Percentiles rank a stretch among this genome's conserved stretches.
Evolutionary conservation across 2,113 vertebrate species (phyloP).

Genomic region (Rynchops niger): DNA sequence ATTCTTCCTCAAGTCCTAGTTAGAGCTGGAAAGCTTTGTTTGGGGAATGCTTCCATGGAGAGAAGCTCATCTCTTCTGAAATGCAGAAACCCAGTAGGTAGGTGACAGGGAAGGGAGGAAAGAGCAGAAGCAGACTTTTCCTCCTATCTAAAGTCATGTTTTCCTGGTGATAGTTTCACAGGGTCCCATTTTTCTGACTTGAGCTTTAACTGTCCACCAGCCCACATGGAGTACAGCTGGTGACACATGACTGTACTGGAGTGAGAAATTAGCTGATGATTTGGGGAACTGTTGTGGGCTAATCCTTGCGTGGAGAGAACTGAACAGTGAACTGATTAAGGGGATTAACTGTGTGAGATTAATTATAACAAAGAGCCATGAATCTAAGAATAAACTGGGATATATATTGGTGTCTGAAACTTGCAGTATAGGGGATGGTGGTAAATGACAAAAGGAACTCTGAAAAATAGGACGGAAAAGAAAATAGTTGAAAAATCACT

Average conservation of each 20-base stretch:
- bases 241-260: neutral
- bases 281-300: neutral
- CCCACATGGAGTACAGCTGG: neutral
- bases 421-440: neutral
- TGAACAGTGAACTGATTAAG: neutral
- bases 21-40: neutral
- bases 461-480: neutral
- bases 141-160: neutral
- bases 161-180: neutral
- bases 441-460: neutral
- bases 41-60: neutral
- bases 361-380: neutral
- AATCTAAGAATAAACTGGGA: neutral
- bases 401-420: neutral
- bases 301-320: neutral
- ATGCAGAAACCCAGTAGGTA: neutral
- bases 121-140: neutral
- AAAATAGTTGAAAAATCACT: neutral
- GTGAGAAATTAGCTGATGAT: conserved; percentile 5
- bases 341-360: neutral
- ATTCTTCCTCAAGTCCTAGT: neutral
- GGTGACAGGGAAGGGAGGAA: neutral
- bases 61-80: neutral
- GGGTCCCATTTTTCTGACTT: neutral
- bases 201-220: neutral